These are phyloP conservation scores for Tiaroga cobitis DNA, from an alignment of 2,797 vertebrate species.

Conservation along the genomic window DNA sequence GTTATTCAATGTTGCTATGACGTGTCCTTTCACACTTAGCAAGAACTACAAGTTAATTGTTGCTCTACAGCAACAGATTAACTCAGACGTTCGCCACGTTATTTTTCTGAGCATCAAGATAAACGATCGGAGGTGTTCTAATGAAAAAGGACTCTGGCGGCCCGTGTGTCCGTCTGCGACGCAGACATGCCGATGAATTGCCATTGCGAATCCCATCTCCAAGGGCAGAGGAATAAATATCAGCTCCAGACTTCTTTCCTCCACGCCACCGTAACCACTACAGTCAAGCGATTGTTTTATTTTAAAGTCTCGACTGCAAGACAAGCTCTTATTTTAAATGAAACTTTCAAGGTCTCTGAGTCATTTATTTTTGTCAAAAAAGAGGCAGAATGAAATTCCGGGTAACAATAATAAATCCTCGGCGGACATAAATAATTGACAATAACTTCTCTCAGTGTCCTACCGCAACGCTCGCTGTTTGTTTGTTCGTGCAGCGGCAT, in stretches of 20 bases:
- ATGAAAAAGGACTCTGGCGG: conserved; percentile 73
- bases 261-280: conserved; percentile 66
- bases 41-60: conserved; percentile 45
- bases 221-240: conserved; percentile 82
- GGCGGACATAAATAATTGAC: conserved; percentile 73
- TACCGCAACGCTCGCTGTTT: conserved; percentile 65
- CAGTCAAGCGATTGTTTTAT: conserved; percentile 81
- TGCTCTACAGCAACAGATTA: conserved; percentile 25
- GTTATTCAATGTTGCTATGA: conserved; percentile 44
- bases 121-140: conserved; percentile 72
- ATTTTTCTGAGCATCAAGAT: conserved; percentile 67
- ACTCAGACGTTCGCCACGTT: conserved; percentile 26
- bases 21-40: conserved; percentile 22
- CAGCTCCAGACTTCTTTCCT: conserved; percentile 67
- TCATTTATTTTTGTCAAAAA: conserved; percentile 80
- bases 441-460: conserved; percentile 74
- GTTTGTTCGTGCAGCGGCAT: conserved; percentile 71
- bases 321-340: conserved; percentile 79
- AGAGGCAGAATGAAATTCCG: conserved; percentile 73
- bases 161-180: conserved; percentile 74
- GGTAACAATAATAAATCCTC: conserved; percentile 78
- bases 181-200: conserved; percentile 75
- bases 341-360: conserved; percentile 83
- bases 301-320: conserved; percentile 70
- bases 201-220: conserved; percentile 66